Evolutionary conservation across 2,888 invertebrate species (phyloP), one percentile per base, ranked within the genome.

Genomic region (Thumatha senex): DNA sequence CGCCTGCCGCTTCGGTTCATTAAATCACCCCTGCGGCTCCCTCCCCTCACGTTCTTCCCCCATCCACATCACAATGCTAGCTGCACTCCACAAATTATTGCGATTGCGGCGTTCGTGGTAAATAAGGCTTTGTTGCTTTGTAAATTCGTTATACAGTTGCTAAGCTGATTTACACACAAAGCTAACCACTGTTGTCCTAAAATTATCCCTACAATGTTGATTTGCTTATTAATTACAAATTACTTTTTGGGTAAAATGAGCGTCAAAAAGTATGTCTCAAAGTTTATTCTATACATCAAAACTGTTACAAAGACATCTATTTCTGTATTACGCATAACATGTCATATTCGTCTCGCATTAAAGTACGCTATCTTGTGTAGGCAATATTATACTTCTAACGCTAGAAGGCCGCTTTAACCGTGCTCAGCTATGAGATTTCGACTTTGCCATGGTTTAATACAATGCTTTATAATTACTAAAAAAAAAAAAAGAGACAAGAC

Each of bases 41-140:
- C 60, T 56, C 59, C 63, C 61, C 61, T 54, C 59, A 45, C 54
- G 56, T 55, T 56, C 58, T 42, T 67, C 9, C 67, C 47, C 44
- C 61, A 59, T 57, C 68, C 56, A 67, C 69, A 59, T 73, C 75
- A 79, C 80, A 82, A 82, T 79, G 73, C 75, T 63, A 76, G 74
- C 72, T 83, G 84, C 87, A 86, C 84, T 86, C 84, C 82, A 80
- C 86, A 86, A 86, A 87, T 87, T 89, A 88, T 89, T 89, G 82
- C 82, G 79, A 87, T 88, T 89, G 86, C 79, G 86, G 82, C 69
- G 72, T 10, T 18, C 61, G 74, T 63, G 76, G 76, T 77, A 77
- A 82, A 79, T 77, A 76, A 78, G 74, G 68, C 74, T 40, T 40
- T 39, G 39, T 39, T 18, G 11, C 39, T 72, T 63, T 72, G 70